Base-by-base conservation (phyloP, 2,888 invertebrate species). In the Pyrochroa serraticornis region DNA sequence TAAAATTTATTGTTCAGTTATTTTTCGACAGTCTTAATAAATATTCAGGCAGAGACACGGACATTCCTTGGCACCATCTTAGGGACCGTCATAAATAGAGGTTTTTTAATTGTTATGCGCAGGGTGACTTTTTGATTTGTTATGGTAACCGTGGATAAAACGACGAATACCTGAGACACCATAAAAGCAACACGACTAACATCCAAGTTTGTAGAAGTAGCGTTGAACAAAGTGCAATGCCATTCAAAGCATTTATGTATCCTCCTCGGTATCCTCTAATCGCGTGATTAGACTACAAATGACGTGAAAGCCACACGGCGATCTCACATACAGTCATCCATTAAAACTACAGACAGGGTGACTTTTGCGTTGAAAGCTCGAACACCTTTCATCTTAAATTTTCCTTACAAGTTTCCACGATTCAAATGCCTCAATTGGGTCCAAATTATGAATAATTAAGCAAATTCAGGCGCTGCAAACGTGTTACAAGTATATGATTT, bases 271-370 rank as follows among this genome's bases (percentile, higher is more conserved):
- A 53, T 53, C 36, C 46, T 38, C 7, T n/a, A 41, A 30, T 46
- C 34, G 53, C 53, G 53, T 53, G 53, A 53, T 53, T 53, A 31
- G 53, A 53, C 46, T 53, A 46, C 30, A 7, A 46, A 53, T 41
- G 45, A 12, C 14, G 53, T 53, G 53, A 53, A 53, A 53, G 53
- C 34, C 53, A 46, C 53, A 46, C 41, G 46, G 46, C 46, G 53
- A 53, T 38, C 46, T 53, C 53, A 46, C 46, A 3, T 35, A 2
- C 35, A 9, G 9, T 3, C 35, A 35, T 35, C 9, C 7, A 6
- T 7, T 7, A 7, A 7, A 35, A 35, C 9, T 10, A 35, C 35
- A 2, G 2, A 39, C 9, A 3, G 7, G 12, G 8, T 12, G 8
- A 39, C 10, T 39, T 7, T 7, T 39, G 7, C 39, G 7, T 3